Base-by-base conservation (phyloP, 2,113 vertebrate species). In the Chloebia gouldiae region DNA sequence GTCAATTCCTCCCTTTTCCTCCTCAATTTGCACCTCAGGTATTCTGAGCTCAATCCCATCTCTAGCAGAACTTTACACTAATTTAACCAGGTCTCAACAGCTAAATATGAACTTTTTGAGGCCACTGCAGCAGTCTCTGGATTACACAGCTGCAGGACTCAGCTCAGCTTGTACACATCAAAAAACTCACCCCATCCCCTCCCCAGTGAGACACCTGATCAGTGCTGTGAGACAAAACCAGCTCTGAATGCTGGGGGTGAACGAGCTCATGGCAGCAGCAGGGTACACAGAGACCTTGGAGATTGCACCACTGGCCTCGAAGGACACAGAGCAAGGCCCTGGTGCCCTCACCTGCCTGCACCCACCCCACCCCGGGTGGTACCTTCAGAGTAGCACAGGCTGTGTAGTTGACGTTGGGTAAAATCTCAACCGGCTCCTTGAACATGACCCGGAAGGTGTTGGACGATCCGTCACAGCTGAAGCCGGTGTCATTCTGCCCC, bases 381-480 rank as follows among this genome's bases (percentile, higher is more conserved):
- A 99, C 99, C 99, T 99, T 99, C 6, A 99, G 98, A 8, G 99
- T 99, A 47, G 99, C 99, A 25, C 99, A 99, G 33, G 99, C 99
- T 0, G 99, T 99, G 94, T 99, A 99, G 98, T 99, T 99, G 81
- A 99, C 99, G 0, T 98, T 99, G 96, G 99, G 99, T 37, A 99
- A 94, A 42, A 99, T 98, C 96, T 99, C 99, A 42, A 99, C 99
- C 0, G 99, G 99, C 90, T 99, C 99, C 96, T 99, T 99, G 95
- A 99, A 99, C 99, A 99, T 99, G 88, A 99, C 99, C 7, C 99
- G 98, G 98, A 99, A 99, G 20, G 99, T 99, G 97, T 98, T 99
- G 60, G 99, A 98, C 0, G 99, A 99, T 2, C 99, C 99, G 1
- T 99, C 99, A 1, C 99, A 99, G 98, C 99, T 99, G 98, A 99